Evolutionary conservation across 2,113 vertebrate genomes (phyloP).

Genomic region (Catharus fuscescens): DNA sequence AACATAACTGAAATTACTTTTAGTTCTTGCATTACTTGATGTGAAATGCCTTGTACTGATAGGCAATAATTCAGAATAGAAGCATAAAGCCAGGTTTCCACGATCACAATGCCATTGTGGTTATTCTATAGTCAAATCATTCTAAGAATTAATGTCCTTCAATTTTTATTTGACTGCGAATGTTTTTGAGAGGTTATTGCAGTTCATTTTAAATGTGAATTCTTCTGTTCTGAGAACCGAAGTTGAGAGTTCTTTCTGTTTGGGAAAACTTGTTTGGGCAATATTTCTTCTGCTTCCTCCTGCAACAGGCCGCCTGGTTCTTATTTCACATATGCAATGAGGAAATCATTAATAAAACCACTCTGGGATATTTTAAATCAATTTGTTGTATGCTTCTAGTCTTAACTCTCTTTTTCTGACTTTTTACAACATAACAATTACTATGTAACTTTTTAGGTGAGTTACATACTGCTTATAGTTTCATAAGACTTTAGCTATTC

Average conservation of each 20-base stretch:
- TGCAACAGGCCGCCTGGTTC: neutral
- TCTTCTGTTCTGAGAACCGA: neutral
- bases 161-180: neutral
- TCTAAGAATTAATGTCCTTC: neutral
- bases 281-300: slow-evolving; percentile 6
- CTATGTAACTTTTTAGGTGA: neutral
- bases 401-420: neutral
- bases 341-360: neutral
- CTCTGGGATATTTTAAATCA: neutral
- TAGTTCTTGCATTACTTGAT: neutral
- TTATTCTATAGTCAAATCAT: neutral
- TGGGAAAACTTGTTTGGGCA: neutral
- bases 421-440: neutral
- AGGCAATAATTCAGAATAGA: neutral
- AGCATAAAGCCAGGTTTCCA: neutral
- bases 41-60: neutral
- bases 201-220: neutral
- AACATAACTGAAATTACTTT: neutral
- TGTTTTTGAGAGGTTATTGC: neutral
- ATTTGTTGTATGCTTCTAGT: neutral
- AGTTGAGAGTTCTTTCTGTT: neutral
- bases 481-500: neutral
- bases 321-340: neutral
- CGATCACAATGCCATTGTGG: neutral
- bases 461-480: neutral